A percentile compares a stretch with the other conserved stretches of the same genome.
These are phyloP conservation scores for Nymphalis c-album DNA, from an alignment of 2,888 invertebrate species.

Conservation along the genomic window DNA sequence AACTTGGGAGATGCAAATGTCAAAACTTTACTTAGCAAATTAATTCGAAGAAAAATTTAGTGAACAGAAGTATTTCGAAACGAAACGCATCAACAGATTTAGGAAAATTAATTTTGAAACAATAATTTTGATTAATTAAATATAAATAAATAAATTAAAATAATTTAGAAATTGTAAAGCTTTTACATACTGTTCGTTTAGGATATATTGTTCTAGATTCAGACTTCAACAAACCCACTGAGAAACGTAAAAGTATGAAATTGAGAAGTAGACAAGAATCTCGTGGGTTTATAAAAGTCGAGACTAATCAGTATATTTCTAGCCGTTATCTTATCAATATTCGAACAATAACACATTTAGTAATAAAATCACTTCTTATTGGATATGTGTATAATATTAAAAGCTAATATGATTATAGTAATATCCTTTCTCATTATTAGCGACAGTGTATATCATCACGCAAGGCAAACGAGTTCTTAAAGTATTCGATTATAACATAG, in stretches of 20 bases:
- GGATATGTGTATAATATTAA: conserved; percentile 70
- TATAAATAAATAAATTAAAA: background rate
- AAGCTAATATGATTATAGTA: conserved; percentile 48
- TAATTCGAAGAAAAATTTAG: background rate
- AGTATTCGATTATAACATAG: background rate
- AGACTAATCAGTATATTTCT: conserved; percentile 11
- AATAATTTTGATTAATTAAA: background rate
- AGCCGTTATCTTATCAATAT: conserved; percentile 29
- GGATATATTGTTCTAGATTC: background rate
- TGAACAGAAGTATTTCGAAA: background rate
- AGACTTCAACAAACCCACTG: conserved; percentile 25
- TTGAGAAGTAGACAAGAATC: conserved; percentile 34
- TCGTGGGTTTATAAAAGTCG: conserved; percentile 28
- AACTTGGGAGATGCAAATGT: too few relatives aligned
- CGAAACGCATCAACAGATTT: background rate
- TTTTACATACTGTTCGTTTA: background rate
- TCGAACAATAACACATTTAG: conserved; percentile 45
- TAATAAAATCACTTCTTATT: conserved; percentile 64
- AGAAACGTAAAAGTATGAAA: conserved; percentile 30
- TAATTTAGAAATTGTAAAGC: background rate
- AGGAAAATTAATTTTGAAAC: background rate
- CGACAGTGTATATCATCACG: conserved; percentile 22
- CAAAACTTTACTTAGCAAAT: background rate
- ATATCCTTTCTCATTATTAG: conserved; percentile 30
- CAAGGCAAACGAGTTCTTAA: conserved; percentile 13